Percentiles rank a stretch among this genome's conserved stretches.
These are phyloP conservation scores for Lasioglossum villosulum DNA, from an alignment of 2,888 invertebrate species.

Conservation along the genomic window DNA sequence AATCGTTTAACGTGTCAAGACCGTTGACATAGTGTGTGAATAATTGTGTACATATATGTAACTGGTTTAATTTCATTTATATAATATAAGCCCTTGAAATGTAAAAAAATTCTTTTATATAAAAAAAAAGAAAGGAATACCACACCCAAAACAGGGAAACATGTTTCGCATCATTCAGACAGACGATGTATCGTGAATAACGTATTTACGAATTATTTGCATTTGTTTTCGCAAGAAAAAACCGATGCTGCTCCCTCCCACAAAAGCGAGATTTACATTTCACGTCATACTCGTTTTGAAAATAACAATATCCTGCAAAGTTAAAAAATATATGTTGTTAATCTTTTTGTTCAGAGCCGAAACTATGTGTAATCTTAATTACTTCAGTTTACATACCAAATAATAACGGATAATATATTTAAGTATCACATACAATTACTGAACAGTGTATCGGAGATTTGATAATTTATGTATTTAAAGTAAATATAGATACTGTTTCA, in stretches of 20 bases:
- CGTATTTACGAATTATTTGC: slow-evolving; percentile 60
- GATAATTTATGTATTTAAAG: slow-evolving; percentile 66
- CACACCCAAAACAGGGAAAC: slow-evolving; percentile 5
- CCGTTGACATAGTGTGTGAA: slow-evolving; percentile 51
- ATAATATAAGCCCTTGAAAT: slow-evolving; percentile 38
- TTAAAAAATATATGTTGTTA: slow-evolving; percentile 13
- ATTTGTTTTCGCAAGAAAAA: slow-evolving; percentile 30
- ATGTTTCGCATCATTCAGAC: slow-evolving; percentile 6
- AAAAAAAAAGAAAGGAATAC: slow-evolving; percentile 6
- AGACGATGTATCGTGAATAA: slow-evolving; percentile 28
- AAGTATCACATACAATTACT: slow-evolving; percentile 39
- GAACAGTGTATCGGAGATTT: slow-evolving; percentile 57
- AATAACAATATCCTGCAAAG: slow-evolving; percentile 15
- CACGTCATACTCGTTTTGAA: slow-evolving; percentile 22
- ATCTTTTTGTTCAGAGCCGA: slow-evolving; percentile 37
- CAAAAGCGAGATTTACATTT: slow-evolving; percentile 38
- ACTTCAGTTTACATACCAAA: slow-evolving; percentile 54
- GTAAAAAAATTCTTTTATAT: slow-evolving; percentile 40
- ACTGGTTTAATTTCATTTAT: slow-evolving; percentile 50
- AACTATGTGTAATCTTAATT: slow-evolving; percentile 51
- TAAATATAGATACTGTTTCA: slow-evolving; percentile 54
- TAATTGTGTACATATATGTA: slow-evolving; percentile 60
- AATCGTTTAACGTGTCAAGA: slow-evolving; percentile 49
- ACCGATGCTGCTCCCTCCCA: slow-evolving; percentile 32
- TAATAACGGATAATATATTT: slow-evolving; percentile 43